Percentiles rank a stretch among this genome's conserved stretches.
Conservation (phyloP, 2,888 invertebrate species). For the Limnephilus lunatus region DNA sequence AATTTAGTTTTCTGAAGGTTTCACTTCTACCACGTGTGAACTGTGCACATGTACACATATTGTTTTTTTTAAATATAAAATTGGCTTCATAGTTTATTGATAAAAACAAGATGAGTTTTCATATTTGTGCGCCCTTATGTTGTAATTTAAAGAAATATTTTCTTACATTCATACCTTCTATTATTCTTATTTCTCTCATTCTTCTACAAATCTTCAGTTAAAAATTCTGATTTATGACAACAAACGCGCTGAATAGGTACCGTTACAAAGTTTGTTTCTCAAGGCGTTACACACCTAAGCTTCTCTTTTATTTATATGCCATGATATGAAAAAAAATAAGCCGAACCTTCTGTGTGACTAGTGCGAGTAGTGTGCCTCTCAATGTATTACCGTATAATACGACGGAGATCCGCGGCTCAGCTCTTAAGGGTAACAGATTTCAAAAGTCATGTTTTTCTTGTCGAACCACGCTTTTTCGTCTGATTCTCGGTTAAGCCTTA, state of each 20-base stretch:
- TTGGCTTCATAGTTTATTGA: too few relatives aligned
- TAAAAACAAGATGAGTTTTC: too few relatives aligned
- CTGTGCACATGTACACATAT: too few relatives aligned
- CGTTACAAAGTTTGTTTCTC: background rate
- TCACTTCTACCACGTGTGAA: too few relatives aligned
- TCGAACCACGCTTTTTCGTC: conserved; percentile 53
- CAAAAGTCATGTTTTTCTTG: conserved; percentile 53
- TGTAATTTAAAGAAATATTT: too few relatives aligned
- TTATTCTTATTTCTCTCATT: background rate
- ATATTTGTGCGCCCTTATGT: too few relatives aligned
- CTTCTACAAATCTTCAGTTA: background rate
- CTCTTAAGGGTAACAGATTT: conserved; percentile 36
- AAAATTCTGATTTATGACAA: background rate
- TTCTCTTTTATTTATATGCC: background rate
- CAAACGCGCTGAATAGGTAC: background rate
- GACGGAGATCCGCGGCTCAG: background rate
- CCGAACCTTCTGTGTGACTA: background rate
- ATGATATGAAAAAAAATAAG: background rate
- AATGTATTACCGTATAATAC: background rate
- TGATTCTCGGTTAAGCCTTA: conserved; percentile 62
- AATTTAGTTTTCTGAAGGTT: too few relatives aligned
- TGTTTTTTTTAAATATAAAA: too few relatives aligned
- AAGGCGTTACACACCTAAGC: background rate
- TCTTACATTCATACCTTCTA: too few relatives aligned
- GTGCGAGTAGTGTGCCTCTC: background rate